Base-by-base conservation (phyloP, 92 coral and sea anemone genomes). In the Parazoanthus darwini region DNA sequence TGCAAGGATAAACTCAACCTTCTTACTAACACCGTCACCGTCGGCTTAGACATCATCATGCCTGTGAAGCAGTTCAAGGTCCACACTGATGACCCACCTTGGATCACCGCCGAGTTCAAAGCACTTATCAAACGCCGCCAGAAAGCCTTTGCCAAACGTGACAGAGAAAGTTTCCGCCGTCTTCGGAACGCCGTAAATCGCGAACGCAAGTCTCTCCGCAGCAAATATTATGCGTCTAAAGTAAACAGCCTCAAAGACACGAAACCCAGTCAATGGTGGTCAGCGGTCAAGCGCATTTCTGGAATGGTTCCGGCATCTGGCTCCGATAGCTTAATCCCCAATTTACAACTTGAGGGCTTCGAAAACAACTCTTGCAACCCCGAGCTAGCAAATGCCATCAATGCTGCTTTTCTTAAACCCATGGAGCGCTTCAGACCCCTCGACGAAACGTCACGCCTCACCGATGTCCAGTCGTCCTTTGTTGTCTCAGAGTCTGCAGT, bases 201-300 rank as follows among this genome's bases (percentile, higher is more conserved):
- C 73, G 90, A 81, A 72, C 85, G 93, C 23, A 91, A 91, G 74
- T 8, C 85, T 22, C 85, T 87, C 43, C 70, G 82, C 58, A 22
- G 54, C 77, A 92, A 48, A 38, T 90, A 43, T 66, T 90, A 76
- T 63, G 86, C 76, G 37, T 88, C 80, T 43, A 86, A 90, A 68
- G 84, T 90, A 16, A 68, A 37, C 54, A 42, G 63, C 29, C 85
- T 91, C 33, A 89, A 90, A 80, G 80, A 80, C 44, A 65, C 59
- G 82, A 91, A 89, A 81, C 90, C 90, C 38, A 82, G 89, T 68
- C 92, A 89, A 75, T 92, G 92, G 90, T 92, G 93, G 92, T 22
- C 70, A n/a, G 82, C 85, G 23, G 88, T 90, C 33, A 79, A 90
- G 72, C 43, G 42, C 16, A 86, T 90, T 63, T 33, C 90, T 71